Percentiles rank a stretch among this genome's conserved stretches.
These are phyloP conservation scores for Grammomys surdaster DNA, from an alignment of 2,113 vertebrate species.

Conservation along the genomic window DNA sequence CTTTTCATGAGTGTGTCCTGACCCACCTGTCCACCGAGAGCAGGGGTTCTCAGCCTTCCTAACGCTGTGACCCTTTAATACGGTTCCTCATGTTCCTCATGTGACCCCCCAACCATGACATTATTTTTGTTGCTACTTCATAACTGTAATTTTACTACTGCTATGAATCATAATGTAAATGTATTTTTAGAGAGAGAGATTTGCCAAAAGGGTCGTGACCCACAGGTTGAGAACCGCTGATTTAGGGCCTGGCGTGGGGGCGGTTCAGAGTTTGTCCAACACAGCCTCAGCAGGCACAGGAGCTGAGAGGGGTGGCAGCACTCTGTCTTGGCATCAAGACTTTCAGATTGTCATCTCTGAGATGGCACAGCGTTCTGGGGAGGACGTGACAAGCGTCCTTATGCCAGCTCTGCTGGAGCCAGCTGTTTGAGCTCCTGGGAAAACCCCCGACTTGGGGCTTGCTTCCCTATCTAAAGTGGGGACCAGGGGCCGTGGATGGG, in stretches of 20 bases:
- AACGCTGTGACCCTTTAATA: neutral
- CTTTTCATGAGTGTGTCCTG: neutral
- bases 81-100: too few relatives aligned
- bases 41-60: neutral
- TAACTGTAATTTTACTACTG: neutral
- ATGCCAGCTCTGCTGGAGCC: neutral
- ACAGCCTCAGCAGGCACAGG: neutral
- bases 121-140: neutral
- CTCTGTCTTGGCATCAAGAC: neutral
- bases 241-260: neutral
- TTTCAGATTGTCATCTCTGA: neutral
- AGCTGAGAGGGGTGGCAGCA: neutral
- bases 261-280: neutral
- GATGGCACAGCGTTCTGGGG: neutral
- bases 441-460: neutral
- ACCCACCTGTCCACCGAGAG: too few relatives aligned
- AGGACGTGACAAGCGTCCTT: neutral
- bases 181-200: neutral
- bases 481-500: accelerated
- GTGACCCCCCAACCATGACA: neutral
- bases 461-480: neutral
- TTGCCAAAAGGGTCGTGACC: accelerated
- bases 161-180: neutral
- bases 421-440: neutral
- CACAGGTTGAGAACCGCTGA: neutral